Evolutionary conservation across 2,113 vertebrate genomes (phyloP).

Genomic region (Lipophrys pholis): DNA sequence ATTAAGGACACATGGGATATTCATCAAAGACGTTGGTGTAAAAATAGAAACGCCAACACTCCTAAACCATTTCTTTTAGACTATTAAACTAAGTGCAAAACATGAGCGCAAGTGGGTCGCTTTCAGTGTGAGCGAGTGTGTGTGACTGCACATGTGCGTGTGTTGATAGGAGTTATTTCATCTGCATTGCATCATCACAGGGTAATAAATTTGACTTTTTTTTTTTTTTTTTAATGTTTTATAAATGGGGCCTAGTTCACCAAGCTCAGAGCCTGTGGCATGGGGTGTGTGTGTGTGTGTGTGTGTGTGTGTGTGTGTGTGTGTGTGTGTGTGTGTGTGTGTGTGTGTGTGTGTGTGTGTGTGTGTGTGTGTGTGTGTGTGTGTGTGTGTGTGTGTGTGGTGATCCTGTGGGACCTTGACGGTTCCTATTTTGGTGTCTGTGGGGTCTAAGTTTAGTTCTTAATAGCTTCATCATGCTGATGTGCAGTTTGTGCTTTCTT

Average conservation of each 20-base stretch:
- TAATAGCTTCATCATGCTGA: slow-evolving; percentile 17
- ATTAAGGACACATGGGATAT: slow-evolving; percentile 49
- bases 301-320: neutral
- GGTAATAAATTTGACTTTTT: slow-evolving; percentile 70
- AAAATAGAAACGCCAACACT: slow-evolving; percentile 68
- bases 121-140: slow-evolving; percentile 38
- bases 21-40: slow-evolving; percentile 66
- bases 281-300: slow-evolving; percentile 22
- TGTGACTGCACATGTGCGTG: slow-evolving; percentile 21
- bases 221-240: slow-evolving; percentile 76
- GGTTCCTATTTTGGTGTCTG: slow-evolving; percentile 20
- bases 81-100: slow-evolving; percentile 66
- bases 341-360: neutral
- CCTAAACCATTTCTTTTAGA: slow-evolving; percentile 55
- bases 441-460: slow-evolving; percentile 13
- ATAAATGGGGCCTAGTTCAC: slow-evolving; percentile 56
- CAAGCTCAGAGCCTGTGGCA: slow-evolving; percentile 37
- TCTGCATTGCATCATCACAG: slow-evolving; percentile 81
- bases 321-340: slow-evolving; percentile 22
- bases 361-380: too few species aligned
- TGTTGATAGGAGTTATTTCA: slow-evolving; percentile 78
- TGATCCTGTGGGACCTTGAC: slow-evolving; percentile 4
- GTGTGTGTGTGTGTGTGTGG: neutral
- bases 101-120: slow-evolving; percentile 67
- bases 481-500: slow-evolving; percentile 1